phyloP scores from a whole-genome alignment of 2,113 vertebrate species.

The Macroglossus sobrinus region DNA sequence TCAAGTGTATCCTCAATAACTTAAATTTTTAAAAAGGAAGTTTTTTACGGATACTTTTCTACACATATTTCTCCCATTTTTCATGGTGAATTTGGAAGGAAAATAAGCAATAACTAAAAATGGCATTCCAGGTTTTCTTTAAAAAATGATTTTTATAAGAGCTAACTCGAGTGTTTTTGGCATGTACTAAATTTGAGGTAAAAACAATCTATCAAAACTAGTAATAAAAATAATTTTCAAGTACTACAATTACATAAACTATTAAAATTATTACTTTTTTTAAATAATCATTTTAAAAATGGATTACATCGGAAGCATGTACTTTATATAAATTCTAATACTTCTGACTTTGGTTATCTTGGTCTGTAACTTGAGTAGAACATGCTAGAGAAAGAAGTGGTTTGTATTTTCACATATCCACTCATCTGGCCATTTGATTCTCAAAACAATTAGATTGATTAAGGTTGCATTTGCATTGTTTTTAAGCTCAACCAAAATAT shows the following conservation, averaged over 20 bases:
- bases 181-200: slow-evolving; percentile 62
- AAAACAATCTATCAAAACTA: slow-evolving; percentile 68
- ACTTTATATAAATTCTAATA: neutral
- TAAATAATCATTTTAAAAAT: slow-evolving; percentile 60
- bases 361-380: slow-evolving; percentile 32
- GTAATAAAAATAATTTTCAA: slow-evolving; percentile 63
- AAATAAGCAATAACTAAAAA: slow-evolving; percentile 62
- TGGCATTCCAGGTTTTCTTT: slow-evolving; percentile 24
- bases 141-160: slow-evolving; percentile 46
- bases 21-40: slow-evolving; percentile 47
- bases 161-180: slow-evolving; percentile 39
- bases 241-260: slow-evolving; percentile 42
- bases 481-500: neutral
- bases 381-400: slow-evolving; percentile 36
- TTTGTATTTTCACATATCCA: slow-evolving; percentile 47
- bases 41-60: slow-evolving; percentile 30
- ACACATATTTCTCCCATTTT: slow-evolving; percentile 23
- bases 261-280: slow-evolving; percentile 42
- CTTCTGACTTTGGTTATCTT: slow-evolving; percentile 55
- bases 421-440: slow-evolving; percentile 62
- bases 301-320: slow-evolving; percentile 56
- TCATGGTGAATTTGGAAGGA: neutral
- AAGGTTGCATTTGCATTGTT: slow-evolving; percentile 48
- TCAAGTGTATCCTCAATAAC: slow-evolving; percentile 62
- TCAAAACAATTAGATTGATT: slow-evolving; percentile 47